Conservation (phyloP, 2,797 vertebrate genomes). For the Coilia nasus region DNA sequence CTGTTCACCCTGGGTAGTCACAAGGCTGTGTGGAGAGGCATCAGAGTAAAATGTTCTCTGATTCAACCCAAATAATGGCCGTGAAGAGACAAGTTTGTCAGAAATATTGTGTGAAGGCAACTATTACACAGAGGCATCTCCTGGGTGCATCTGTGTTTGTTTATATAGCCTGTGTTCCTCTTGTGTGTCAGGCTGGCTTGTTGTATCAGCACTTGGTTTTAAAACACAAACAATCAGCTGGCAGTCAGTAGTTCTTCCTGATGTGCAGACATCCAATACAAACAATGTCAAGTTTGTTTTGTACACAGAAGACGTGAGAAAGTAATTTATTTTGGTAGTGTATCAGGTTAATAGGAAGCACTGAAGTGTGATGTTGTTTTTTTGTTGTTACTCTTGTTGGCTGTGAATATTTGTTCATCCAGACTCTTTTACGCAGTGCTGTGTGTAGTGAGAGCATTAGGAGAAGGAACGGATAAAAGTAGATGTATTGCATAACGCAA, state of each 20-base stretch:
- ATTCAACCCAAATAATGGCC: background rate
- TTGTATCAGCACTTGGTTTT: background rate
- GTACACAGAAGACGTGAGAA: background rate
- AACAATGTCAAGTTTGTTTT: background rate
- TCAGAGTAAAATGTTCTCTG: background rate
- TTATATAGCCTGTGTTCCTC: no score
- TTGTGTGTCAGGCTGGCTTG: background rate
- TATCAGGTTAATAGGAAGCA: background rate
- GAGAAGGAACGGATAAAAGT: background rate
- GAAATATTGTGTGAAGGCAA: background rate
- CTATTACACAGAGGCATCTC: no score
- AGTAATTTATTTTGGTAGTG: background rate
- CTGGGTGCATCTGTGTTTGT: no score
- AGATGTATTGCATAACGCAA: background rate
- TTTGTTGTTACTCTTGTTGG: background rate
- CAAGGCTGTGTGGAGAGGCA: background rate
- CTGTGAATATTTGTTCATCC: background rate
- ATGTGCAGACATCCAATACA: background rate
- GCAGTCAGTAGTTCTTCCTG: background rate
- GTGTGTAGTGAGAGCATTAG: background rate
- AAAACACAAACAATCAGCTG: background rate
- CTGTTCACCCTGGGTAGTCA: background rate
- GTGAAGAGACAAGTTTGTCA: background rate
- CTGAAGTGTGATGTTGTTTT: background rate
- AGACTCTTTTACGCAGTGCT: background rate